These are phyloP conservation scores for Nebria brevicollis DNA, from an alignment of 2,888 invertebrate genomes.

Conservation along the genomic window DNA sequence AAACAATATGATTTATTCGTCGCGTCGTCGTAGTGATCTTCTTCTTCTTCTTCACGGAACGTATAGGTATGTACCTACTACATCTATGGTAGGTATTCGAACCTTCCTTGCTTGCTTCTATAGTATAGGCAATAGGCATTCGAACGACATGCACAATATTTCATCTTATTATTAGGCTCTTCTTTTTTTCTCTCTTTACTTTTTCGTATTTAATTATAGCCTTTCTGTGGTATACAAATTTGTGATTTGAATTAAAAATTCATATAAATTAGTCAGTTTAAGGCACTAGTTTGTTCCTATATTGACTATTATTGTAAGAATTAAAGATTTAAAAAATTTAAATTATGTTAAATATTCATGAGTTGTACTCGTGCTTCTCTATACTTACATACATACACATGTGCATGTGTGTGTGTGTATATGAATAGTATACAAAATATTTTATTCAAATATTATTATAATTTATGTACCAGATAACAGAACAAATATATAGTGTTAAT, in stretches of 20 bases:
- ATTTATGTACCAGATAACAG: not conserved
- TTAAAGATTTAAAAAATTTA: slow-evolving; percentile 40
- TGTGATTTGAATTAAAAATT: slow-evolving; percentile 44
- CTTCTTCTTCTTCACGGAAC: too few species aligned
- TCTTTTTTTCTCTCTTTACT: slow-evolving; percentile 30
- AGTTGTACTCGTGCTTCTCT: not conserved
- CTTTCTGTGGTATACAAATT: slow-evolving; percentile 27
- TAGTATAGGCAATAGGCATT: too few species aligned
- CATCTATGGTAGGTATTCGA: too few species aligned
- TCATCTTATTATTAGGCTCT: slow-evolving; percentile 36
- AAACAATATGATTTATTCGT: slow-evolving; percentile 38
- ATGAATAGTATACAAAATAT: not conserved
- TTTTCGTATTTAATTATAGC: slow-evolving; percentile 35
- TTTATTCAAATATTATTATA: slow-evolving; percentile 17
- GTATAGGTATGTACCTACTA: too few species aligned
- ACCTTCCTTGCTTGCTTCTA: too few species aligned
- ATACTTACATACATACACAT: too few species aligned
- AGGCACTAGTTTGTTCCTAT: slow-evolving; percentile 25
- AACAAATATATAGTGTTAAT: too few species aligned
- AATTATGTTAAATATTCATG: slow-evolving; percentile 37
- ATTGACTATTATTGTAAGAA: slow-evolving; percentile 35
- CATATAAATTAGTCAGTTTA: slow-evolving; percentile 44
- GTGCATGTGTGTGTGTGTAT: too few species aligned
- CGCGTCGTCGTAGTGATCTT: too few species aligned
- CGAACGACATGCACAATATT: slow-evolving; percentile 32